Conservation (phyloP, 2,888 invertebrate genomes). For the Watsonalla cultraria region DNA sequence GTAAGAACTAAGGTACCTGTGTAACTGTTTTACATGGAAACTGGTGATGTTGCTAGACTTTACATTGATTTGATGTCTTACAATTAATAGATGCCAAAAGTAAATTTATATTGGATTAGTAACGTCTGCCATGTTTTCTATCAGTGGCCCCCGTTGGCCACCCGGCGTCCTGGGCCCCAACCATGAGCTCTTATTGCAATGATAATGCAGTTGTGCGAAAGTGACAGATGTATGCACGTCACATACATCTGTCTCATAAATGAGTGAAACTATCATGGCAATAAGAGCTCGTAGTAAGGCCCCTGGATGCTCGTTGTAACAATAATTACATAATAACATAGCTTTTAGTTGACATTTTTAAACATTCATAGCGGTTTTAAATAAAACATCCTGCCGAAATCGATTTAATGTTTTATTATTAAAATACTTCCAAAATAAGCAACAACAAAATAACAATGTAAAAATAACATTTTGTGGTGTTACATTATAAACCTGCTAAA, state of each 20-base stretch:
- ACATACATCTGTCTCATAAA: too few species aligned
- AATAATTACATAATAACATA: slow-evolving; percentile 28
- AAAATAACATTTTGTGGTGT: slow-evolving; percentile 59
- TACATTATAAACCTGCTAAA: slow-evolving; percentile 50
- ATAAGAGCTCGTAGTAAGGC: too few species aligned
- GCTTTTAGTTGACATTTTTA: slow-evolving; percentile 40
- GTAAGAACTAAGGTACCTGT: slow-evolving; percentile 32
- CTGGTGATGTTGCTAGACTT: neutral
- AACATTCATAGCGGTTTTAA: slow-evolving; percentile 56
- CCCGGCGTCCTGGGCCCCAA: neutral
- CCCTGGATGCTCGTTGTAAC: slow-evolving; percentile 11
- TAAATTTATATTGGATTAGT: slow-evolving; percentile 16
- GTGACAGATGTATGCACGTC: too few species aligned
- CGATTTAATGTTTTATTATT: slow-evolving; percentile 63
- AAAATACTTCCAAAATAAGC: slow-evolving; percentile 76
- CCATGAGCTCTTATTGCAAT: too few species aligned
- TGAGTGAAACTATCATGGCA: too few species aligned
- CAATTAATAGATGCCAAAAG: slow-evolving; percentile 37
- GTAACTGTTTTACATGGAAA: slow-evolving; percentile 15
- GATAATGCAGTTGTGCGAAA: too few species aligned
- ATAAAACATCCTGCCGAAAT: slow-evolving; percentile 62
- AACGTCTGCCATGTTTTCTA: neutral
- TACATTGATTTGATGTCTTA: slow-evolving; percentile 13
- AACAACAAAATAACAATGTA: slow-evolving; percentile 77
- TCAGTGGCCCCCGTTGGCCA: neutral